Conservation (phyloP, 2,797 vertebrate species). For the Bradypodion pumilum region DNA sequence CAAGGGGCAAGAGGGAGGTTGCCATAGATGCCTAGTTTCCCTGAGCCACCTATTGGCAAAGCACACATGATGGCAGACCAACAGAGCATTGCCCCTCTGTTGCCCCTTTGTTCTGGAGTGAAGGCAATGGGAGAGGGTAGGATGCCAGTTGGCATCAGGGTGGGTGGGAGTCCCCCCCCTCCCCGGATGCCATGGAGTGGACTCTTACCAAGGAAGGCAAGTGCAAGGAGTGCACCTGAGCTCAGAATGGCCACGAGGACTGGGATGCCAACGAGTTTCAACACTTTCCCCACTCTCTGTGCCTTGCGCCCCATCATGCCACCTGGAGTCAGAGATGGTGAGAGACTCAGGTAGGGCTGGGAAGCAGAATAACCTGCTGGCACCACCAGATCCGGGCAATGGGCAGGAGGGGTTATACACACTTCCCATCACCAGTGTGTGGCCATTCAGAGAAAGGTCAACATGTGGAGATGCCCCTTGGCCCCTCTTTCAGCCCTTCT, state of each 20-base stretch:
- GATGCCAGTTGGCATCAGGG: background rate
- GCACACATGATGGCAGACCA: background rate
- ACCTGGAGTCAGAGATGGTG: constrained; percentile 48
- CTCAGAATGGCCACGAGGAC: constrained; percentile 58
- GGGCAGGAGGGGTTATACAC: too few species aligned
- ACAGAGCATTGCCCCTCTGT: too few species aligned
- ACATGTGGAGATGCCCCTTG: too few species aligned
- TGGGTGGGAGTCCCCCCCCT: too few species aligned
- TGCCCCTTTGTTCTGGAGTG: too few species aligned
- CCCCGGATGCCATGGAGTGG: background rate
- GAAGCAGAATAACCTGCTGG: too few species aligned
- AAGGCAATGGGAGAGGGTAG: fast-evolving
- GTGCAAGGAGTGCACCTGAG: constrained; percentile 45
- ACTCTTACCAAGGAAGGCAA: constrained; percentile 69
- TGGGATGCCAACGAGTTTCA: constrained; percentile 65
- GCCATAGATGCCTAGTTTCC: background rate
- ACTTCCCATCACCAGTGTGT: too few species aligned
- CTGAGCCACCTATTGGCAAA: background rate
- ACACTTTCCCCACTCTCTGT: background rate
- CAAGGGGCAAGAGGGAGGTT: background rate
- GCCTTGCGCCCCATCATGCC: constrained; percentile 14
- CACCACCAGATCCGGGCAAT: too few species aligned
- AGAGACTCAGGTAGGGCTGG: too few species aligned
- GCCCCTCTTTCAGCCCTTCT: too few species aligned
- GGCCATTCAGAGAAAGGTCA: too few species aligned